Evolutionary conservation across 2,888 invertebrate genomes (phyloP).

Genomic region (Loripinus fragilis): DNA sequence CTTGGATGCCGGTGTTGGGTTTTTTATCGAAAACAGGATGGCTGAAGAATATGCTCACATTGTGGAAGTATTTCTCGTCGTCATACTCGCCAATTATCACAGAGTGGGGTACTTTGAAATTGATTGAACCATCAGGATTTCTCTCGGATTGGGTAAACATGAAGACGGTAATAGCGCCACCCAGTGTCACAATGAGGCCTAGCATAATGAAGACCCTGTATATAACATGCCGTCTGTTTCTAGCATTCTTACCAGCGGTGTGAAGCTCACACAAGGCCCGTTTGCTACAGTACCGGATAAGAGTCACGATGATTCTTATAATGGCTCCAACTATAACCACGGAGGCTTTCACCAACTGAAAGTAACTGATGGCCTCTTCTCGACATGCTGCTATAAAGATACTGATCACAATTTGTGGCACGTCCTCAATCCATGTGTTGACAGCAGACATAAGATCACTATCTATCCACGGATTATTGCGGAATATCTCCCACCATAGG

Average conservation of each 20-base stretch:
- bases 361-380: slow-evolving; percentile 70
- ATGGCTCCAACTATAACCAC: slow-evolving; percentile 67
- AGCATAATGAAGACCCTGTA: slow-evolving; percentile 71
- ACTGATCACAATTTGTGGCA: slow-evolving; percentile 69
- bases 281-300: slow-evolving; percentile 66
- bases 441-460: slow-evolving; percentile 62
- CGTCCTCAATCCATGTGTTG: slow-evolving; percentile 68
- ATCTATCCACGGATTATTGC: slow-evolving; percentile 62
- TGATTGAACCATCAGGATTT: slow-evolving; percentile 66
- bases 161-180: slow-evolving; percentile 69
- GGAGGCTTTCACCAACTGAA: slow-evolving; percentile 69
- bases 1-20: neutral
- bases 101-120: slow-evolving; percentile 70
- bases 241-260: slow-evolving; percentile 49
- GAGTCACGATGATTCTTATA: slow-evolving; percentile 66
- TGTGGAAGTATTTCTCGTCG: slow-evolving; percentile 74
- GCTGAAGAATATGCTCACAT: slow-evolving; percentile 73
- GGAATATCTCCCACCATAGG: slow-evolving; percentile 61
- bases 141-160: slow-evolving; percentile 73
- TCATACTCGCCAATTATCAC: slow-evolving; percentile 70
- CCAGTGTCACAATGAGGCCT: slow-evolving; percentile 68
- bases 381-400: slow-evolving; percentile 68
- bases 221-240: slow-evolving; percentile 64
- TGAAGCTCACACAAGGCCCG: slow-evolving; percentile 52
- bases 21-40: slow-evolving; percentile 65